A percentile compares a stretch with the other conserved stretches of the same genome.
Evolutionary conservation across 2,113 vertebrate species (phyloP).

Genomic region (Cheilinus undulatus): DNA sequence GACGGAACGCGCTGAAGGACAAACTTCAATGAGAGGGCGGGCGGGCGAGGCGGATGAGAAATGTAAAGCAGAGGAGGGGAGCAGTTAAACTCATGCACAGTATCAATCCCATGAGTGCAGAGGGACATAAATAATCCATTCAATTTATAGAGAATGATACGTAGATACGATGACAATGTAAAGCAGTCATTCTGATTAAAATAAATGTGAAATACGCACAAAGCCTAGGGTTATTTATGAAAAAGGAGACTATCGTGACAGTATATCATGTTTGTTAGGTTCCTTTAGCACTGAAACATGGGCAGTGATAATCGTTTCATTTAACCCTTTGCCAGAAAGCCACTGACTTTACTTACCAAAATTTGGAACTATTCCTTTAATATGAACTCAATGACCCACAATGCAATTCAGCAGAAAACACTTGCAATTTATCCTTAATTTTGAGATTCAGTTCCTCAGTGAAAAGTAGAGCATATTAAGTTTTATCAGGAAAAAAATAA

Average conservation of each 20-base stretch:
- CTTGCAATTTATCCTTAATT: not conserved
- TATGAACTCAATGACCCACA: constrained; percentile 7
- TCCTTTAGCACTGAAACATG: no score
- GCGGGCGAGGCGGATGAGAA: not conserved
- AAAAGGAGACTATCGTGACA: no score
- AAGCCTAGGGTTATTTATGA: no score
- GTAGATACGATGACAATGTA: no score
- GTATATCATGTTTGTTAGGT: no score
- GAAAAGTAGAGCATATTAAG: no score
- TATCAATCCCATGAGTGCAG: not conserved
- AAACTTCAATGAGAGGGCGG: constrained; percentile 51
- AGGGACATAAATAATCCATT: no score
- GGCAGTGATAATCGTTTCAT: not conserved
- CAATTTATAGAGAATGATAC: no score
- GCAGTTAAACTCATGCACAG: no score
- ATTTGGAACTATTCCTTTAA: constrained; percentile 16
- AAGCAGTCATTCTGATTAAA: not conserved
- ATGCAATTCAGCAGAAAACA: not conserved
- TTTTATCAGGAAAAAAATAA: no score
- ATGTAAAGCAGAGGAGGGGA: not conserved
- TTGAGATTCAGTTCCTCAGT: not conserved
- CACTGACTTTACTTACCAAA: not conserved
- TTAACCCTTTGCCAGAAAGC: not conserved
- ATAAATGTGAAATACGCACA: no score
- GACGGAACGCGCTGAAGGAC: constrained; percentile 75